Conservation (phyloP, 1,140 invertebrate genomes). For the Drosophila nigromelanica region DNA sequence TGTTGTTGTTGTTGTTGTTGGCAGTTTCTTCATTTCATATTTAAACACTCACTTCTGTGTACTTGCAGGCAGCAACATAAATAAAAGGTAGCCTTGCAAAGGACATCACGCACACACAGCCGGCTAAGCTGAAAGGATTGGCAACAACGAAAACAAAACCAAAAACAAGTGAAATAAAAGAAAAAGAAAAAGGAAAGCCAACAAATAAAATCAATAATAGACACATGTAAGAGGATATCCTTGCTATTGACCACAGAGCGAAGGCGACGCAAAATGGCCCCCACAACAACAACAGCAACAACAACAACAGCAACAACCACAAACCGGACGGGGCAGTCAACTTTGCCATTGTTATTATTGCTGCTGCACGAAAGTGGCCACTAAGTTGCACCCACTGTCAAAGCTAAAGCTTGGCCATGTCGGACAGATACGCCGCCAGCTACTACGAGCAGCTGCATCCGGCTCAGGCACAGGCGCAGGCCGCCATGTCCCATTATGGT, state of each 20-base stretch:
- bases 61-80: conserved; percentile 54
- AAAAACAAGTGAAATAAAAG: conserved; percentile 1
- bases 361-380: conserved; percentile 39
- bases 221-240: conserved; percentile 71
- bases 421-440: conserved; percentile 67
- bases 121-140: conserved; percentile 48
- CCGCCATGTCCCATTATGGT: conserved; percentile 64
- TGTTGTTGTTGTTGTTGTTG: neutral
- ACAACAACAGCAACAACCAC: conserved; percentile 4
- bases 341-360: conserved; percentile 49
- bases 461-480: conserved; percentile 21
- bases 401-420: conserved; percentile 32
- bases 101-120: conserved; percentile 24
- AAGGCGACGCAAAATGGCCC: conserved; percentile 56
- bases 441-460: conserved; percentile 68
- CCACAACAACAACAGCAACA: conserved; percentile 13
- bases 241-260: conserved; percentile 25
- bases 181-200: conserved; percentile 26
- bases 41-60: conserved; percentile 35
- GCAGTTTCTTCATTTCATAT: conserved; percentile 32
- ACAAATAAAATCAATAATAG: conserved; percentile 71
- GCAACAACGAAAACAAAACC: conserved; percentile 21
- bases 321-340: conserved; percentile 46
- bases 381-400: neutral
- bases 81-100: conserved; percentile 48